A percentile compares a stretch with the other conserved stretches of the same genome.
phyloP scores from a whole-genome alignment of 2,113 vertebrate genomes.

The Esox niger region DNA sequence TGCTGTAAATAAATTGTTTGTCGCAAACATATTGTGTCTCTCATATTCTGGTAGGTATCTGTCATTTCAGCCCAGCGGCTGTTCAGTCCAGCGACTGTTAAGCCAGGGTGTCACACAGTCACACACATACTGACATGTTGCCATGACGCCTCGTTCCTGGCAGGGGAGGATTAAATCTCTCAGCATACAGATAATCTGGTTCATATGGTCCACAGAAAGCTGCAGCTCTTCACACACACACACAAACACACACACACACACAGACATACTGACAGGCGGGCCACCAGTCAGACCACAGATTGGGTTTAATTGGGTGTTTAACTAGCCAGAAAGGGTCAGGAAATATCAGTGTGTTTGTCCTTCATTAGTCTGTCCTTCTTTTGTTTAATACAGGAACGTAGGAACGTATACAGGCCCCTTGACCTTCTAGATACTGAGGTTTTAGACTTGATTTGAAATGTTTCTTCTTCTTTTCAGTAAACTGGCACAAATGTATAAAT shows the following conservation, averaged over 20 bases:
- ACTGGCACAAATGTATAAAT: too few species aligned
- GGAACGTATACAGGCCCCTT: too few species aligned
- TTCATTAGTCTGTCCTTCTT: constrained; percentile 59
- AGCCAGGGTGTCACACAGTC: constrained; percentile 23
- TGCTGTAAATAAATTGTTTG: too few species aligned
- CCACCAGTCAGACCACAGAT: constrained; percentile 49
- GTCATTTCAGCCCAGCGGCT: too few species aligned
- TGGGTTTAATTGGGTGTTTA: constrained; percentile 65
- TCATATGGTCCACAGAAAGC: constrained; percentile 87
- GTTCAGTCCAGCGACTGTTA: too few species aligned
- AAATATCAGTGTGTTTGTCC: constrained; percentile 64
- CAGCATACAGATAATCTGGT: constrained; percentile 90
- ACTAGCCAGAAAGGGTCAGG: constrained; percentile 48
- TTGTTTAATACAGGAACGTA: too few species aligned
- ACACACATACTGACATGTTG: constrained; percentile 55
- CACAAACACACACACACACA: not conserved
- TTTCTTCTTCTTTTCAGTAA: too few species aligned
- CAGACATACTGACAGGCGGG: constrained; percentile 33
- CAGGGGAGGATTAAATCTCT: constrained; percentile 91
- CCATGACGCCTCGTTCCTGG: constrained; percentile 89
- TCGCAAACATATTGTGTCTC: too few species aligned
- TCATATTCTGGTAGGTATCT: too few species aligned
- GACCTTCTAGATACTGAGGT: too few species aligned
- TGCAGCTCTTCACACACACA: constrained; percentile 73
- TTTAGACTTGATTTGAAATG: too few species aligned